Base-by-base conservation (phyloP, 2,888 invertebrate genomes). In the Philopedon plagiatum region DNA sequence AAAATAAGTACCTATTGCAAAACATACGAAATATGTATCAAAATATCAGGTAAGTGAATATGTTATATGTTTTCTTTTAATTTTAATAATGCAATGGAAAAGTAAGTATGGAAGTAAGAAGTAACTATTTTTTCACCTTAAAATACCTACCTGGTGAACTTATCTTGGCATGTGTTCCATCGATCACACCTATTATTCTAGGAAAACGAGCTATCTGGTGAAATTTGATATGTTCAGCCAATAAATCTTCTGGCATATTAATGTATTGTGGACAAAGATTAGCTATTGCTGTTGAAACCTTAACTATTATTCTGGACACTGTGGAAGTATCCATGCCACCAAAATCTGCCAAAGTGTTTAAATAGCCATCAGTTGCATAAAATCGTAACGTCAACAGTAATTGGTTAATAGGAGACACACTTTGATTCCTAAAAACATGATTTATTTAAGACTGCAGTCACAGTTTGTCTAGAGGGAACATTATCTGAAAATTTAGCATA, bases 181-280 rank as follows among this genome's bases (percentile, higher is more conserved):
- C 57, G 2, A 57, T 57, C 13, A 29, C 29, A 23, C 57, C 34
- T 26, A 57, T 11, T 5, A 57, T 15, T 34, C 13, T 29, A n/a
- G 57, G 34, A 57, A 57, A 57, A 4, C 15, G 34, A 8, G 57
- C 57, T 29, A 57, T 57, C 2, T 37, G 9, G 11, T 57, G 32
- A 57, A 57, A 57, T 57, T 18, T 9, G 1, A 18, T 19, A 34
- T 57, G 34, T 23, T 18, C 7, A 9, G 15, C 19, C 13, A 13
- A 13, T 13, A 29, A 1, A n/a, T 7, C 26, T 18, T 8, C 13
- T 4, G 57, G 57, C 57, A 57, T 34, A 4, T 34, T 57, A 15
- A 57, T 37, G 34, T 57, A 57, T 13, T 11, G 9, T 15, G 11
- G 32, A 13, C 34, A 18, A 3, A 57, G 37, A 13, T 5, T 19